Percentiles rank a stretch among this genome's conserved stretches.
These are phyloP conservation scores for Acromyrmex charruanus DNA, from an alignment of 1,140 invertebrate genomes.

Conservation along the genomic window DNA sequence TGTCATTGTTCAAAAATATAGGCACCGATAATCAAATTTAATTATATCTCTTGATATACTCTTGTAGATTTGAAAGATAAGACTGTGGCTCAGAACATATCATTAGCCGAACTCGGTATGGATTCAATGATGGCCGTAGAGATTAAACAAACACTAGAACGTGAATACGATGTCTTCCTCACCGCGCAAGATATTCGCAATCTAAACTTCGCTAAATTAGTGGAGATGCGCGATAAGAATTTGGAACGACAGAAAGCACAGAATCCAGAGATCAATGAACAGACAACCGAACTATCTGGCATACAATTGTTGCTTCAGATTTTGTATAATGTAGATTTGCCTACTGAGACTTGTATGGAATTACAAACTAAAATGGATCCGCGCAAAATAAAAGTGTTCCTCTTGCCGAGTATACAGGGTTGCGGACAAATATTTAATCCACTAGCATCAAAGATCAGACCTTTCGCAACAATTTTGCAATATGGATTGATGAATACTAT, in stretches of 20 bases:
- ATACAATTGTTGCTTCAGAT: slow-evolving; percentile 80
- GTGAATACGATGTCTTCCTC: slow-evolving; percentile 91
- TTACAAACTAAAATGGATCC: slow-evolving; percentile 77
- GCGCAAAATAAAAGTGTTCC: slow-evolving; percentile 86
- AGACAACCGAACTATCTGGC: slow-evolving; percentile 62
- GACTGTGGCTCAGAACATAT: slow-evolving; percentile 88
- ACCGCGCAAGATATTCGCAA: slow-evolving; percentile 91
- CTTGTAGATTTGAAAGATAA: slow-evolving; percentile 85
- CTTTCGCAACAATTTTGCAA: slow-evolving; percentile 89
- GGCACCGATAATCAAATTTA: background rate
- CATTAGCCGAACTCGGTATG: slow-evolving; percentile 92
- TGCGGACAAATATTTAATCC: slow-evolving; percentile 86
- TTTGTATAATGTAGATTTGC: slow-evolving; percentile 75
- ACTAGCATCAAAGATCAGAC: slow-evolving; percentile 86
- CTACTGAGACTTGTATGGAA: slow-evolving; percentile 76
- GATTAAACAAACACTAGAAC: slow-evolving; percentile 92
- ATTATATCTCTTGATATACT: background rate
- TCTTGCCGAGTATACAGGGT: slow-evolving; percentile 91
- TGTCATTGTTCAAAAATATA: background rate
- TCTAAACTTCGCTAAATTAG: slow-evolving; percentile 87
- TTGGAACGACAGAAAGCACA: slow-evolving; percentile 67
- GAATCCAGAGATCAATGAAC: background rate
- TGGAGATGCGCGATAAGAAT: slow-evolving; percentile 82
- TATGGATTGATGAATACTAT: slow-evolving; percentile 74
- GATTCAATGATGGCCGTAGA: slow-evolving; percentile 94